Evolutionary conservation across 2,888 invertebrate genomes (phyloP), one percentile per base, ranked within the genome.

Genomic region (Chaetogeoica ovagalla): DNA sequence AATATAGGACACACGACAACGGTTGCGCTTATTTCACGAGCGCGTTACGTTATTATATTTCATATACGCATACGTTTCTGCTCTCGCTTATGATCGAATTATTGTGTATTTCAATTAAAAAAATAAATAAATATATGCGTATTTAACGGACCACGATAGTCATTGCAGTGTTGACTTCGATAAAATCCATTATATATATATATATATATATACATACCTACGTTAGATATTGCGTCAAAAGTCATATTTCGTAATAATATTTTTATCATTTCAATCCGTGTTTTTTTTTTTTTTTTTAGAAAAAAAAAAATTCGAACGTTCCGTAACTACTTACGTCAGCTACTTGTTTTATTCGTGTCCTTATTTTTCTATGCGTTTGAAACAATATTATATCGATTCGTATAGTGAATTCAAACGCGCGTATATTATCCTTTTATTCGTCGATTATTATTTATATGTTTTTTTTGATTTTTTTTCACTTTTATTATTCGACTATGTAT

Each of bases 1-100:
- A 52, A 75, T 76, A 39, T 77, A 69, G 69, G 68, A 63, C 79
- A 79, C 70, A 71, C 79, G 39, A 79, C 66, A 55, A 70, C 62
- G 37, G 55, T 77, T 77, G 62, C 17, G 52, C 70, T 37, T 63
- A 79, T 70, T 70, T 63, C 39, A 79, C 79, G 63, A 7, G 11
- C 63, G 55, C 43, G 62, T 62, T 60, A 63, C 55, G 43, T 37
- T 70, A 70, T 55, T 70, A 70, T 79, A n/a, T n/a, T n/a, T n/a
- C n/a, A n/a, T n/a, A n/a, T n/a, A n/a, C 4, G 30, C 4, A 30
- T 55, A 55, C 69, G 52, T 37, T 37, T 21, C 60, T 79, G 79
- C 39, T 55, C 70, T 70, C 55, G 63, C 63, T 79, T 70, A 63
- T 19, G 70, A 63, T 79, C 62, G 39, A 55, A 63, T 70, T 62